Evolutionary conservation across 1,140 invertebrate genomes (phyloP).

Genomic region (Lethocerus indicus): DNA sequence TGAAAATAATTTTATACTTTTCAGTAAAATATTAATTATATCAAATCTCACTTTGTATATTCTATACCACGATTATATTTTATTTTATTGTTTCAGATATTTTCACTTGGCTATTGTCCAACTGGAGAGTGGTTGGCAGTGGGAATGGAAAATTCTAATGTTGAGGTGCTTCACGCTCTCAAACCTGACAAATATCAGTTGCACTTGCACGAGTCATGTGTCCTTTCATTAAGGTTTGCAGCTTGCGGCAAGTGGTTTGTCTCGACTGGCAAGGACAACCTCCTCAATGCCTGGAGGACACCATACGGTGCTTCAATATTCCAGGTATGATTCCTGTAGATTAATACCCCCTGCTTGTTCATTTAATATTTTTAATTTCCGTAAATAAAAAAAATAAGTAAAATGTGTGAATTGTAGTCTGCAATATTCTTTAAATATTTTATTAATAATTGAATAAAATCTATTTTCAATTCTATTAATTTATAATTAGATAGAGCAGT

Average conservation of each 20-base stretch:
- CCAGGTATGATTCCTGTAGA: constrained; percentile 51
- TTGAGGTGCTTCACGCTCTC: constrained; percentile 82
- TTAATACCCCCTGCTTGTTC: background rate
- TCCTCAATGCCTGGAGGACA: constrained; percentile 93
- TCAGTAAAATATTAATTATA: background rate
- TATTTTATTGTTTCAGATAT: constrained; percentile 28
- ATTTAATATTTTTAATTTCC: background rate
- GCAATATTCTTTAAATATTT: background rate
- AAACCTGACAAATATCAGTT: constrained; percentile 96
- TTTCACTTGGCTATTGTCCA: constrained; percentile 38
- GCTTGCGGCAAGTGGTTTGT: constrained; percentile 97
- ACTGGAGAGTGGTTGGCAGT: constrained; percentile 90
- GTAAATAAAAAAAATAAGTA: background rate
- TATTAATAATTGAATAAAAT: background rate
- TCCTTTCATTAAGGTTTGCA: constrained; percentile 91
- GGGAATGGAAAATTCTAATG: constrained; percentile 94
- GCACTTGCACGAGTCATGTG: constrained; percentile 95
- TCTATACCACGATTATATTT: background rate
- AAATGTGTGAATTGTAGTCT: background rate
- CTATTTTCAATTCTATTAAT: background rate
- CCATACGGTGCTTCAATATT: constrained; percentile 96
- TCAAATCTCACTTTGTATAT: background rate
- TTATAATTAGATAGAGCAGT: background rate
- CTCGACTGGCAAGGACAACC: constrained; percentile 95
- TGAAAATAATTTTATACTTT: background rate